Percentiles rank a stretch among this genome's conserved stretches.
Evolutionary conservation across 2,797 vertebrate genomes (phyloP).

Genomic region (Aselliscus stoliczkanus): DNA sequence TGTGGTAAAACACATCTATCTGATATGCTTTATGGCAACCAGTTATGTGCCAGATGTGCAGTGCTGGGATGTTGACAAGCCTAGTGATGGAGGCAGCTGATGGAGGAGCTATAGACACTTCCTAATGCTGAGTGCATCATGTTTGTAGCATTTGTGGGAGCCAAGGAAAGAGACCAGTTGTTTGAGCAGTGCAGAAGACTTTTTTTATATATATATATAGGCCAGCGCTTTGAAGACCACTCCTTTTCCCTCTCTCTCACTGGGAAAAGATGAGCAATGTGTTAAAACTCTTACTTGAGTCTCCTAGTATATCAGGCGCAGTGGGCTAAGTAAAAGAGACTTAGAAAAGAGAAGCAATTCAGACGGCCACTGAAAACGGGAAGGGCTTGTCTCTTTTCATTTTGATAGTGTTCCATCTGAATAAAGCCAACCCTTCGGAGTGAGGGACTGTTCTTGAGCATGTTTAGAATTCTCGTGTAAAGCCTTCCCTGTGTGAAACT

Average conservation of each 20-base stretch:
- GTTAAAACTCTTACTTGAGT: not conserved
- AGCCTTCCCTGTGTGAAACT: not conserved
- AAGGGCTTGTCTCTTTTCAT: not conserved
- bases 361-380: not conserved
- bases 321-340: not conserved
- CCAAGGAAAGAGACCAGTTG: not conserved
- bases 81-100: not conserved
- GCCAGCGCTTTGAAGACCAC: not conserved
- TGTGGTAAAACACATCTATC: not conserved
- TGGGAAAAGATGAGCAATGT: not conserved
- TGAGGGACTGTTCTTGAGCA: not conserved
- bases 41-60: not conserved
- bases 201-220: conserved; percentile 37
- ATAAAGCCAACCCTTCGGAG: not conserved
- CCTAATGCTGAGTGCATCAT: not conserved
- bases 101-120: not conserved
- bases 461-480: not conserved
- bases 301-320: not conserved
- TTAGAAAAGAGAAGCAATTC: not conserved
- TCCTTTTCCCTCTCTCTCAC: not conserved
- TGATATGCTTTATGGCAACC: not conserved
- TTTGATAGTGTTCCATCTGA: not conserved
- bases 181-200: not conserved
- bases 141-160: not conserved
- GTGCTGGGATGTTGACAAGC: not conserved